Evolutionary conservation across 2,797 vertebrate genomes (phyloP).

Genomic region (Poecilia wingei): DNA sequence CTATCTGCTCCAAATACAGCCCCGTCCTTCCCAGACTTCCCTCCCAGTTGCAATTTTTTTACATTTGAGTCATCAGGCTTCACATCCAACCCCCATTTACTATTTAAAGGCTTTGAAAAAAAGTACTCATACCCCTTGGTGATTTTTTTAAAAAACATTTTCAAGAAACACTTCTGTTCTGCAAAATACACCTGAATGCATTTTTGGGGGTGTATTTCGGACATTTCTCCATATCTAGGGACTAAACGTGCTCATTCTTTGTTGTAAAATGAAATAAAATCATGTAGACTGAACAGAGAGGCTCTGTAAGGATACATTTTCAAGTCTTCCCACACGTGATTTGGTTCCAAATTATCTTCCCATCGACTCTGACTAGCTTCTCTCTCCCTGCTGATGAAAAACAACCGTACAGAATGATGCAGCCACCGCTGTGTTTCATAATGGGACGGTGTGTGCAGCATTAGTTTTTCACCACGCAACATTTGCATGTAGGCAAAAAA

Average conservation of each 20-base stretch:
- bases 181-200: background rate
- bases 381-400: background rate
- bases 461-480: background rate
- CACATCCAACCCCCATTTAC: background rate
- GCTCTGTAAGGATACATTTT: background rate
- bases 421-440: background rate
- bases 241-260: background rate
- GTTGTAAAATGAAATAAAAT: background rate
- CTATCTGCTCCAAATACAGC: constrained; percentile 5
- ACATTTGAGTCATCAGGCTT: constrained; percentile 41
- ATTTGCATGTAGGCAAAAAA: background rate
- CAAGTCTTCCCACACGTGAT: background rate
- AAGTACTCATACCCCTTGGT: background rate
- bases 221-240: background rate
- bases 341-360: background rate
- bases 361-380: background rate
- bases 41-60: constrained; percentile 20
- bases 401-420: background rate
- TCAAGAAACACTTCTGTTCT: background rate
- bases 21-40: background rate
- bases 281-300: background rate
- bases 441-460: background rate
- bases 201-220: background rate
- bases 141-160: background rate
- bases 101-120: background rate